A percentile compares a stretch with the other conserved stretches of the same genome.
These are phyloP conservation scores for Ectropis crepuscularia DNA, from an alignment of 2,888 invertebrate species.

Conservation along the genomic window DNA sequence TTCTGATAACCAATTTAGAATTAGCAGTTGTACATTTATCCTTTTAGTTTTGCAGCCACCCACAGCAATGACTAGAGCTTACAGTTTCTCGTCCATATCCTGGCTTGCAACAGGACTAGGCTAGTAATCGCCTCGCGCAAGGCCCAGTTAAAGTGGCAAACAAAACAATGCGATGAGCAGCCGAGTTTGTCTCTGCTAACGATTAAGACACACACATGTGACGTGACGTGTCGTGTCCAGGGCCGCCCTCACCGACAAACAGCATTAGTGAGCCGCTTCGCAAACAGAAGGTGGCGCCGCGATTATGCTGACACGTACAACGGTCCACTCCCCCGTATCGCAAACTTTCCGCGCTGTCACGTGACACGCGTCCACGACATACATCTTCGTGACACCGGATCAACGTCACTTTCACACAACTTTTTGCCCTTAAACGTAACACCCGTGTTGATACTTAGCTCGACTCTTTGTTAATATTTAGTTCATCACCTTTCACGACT, in stretches of 20 bases:
- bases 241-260: slow-evolving; percentile 72
- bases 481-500: slow-evolving; percentile 73
- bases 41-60: background rate
- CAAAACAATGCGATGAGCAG: slow-evolving; percentile 71
- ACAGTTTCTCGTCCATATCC: slow-evolving; percentile 50
- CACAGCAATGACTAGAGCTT: slow-evolving; percentile 26
- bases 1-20: no score
- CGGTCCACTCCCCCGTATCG: slow-evolving; percentile 49
- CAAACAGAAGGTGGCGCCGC: slow-evolving; percentile 74
- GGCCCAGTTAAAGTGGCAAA: slow-evolving; percentile 71
- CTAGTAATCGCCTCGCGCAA: slow-evolving; percentile 69
- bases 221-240: slow-evolving; percentile 71
- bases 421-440: slow-evolving; percentile 59
- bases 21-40: background rate
- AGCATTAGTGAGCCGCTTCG: slow-evolving; percentile 74
- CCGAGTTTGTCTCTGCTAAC: slow-evolving; percentile 74
- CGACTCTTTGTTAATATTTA: slow-evolving; percentile 71
- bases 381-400: slow-evolving; percentile 58
- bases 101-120: slow-evolving; percentile 54
- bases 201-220: slow-evolving; percentile 78
- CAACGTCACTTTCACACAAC: slow-evolving; percentile 53
- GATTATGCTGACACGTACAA: slow-evolving; percentile 68
- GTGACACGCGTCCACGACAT: slow-evolving; percentile 59
- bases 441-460: slow-evolving; percentile 60
- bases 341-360: slow-evolving; percentile 62